A percentile compares a stretch with the other conserved stretches of the same genome.
phyloP scores from a whole-genome alignment of 2,113 vertebrate genomes.

The Varanus salvator region DNA sequence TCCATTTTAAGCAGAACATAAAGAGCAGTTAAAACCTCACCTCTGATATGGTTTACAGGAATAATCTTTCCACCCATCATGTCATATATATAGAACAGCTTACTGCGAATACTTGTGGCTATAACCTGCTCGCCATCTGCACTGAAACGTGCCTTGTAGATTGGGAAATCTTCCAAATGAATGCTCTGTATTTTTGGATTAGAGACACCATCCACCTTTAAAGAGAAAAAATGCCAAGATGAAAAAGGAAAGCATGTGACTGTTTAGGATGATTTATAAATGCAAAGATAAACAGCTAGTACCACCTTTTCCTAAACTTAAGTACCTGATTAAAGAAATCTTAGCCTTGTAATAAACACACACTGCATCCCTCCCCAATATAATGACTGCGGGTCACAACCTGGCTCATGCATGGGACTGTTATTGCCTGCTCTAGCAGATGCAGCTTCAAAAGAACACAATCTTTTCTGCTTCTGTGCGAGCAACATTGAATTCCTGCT shows the following conservation, averaged over 20 bases:
- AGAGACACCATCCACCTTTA: slow-evolving; percentile 91
- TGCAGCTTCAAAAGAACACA: background rate
- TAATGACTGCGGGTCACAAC: background rate
- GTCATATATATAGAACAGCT: slow-evolving; percentile 93
- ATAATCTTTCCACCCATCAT: slow-evolving; percentile 91
- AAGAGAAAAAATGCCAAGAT: background rate
- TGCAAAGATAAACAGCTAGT: background rate
- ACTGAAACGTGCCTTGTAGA: slow-evolving; percentile 89
- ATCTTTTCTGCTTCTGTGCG: background rate
- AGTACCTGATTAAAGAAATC: background rate
- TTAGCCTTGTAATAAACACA: background rate
- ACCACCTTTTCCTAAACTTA: background rate
- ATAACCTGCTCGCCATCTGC: slow-evolving; percentile 87
- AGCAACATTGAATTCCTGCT: background rate
- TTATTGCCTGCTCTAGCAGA: background rate
- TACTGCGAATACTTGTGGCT: slow-evolving; percentile 87
- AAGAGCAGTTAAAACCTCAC: slow-evolving; percentile 70
- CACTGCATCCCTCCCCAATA: background rate
- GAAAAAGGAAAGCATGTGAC: background rate
- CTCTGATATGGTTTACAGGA: slow-evolving; percentile 85
- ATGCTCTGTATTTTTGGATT: slow-evolving; percentile 96
- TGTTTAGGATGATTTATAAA: background rate
- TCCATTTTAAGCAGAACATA: background rate
- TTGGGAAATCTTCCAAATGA: slow-evolving; percentile 89
- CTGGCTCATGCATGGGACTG: background rate